Evolutionary conservation across 2,113 vertebrate genomes (phyloP).

Genomic region (Actinemys pallida): DNA sequence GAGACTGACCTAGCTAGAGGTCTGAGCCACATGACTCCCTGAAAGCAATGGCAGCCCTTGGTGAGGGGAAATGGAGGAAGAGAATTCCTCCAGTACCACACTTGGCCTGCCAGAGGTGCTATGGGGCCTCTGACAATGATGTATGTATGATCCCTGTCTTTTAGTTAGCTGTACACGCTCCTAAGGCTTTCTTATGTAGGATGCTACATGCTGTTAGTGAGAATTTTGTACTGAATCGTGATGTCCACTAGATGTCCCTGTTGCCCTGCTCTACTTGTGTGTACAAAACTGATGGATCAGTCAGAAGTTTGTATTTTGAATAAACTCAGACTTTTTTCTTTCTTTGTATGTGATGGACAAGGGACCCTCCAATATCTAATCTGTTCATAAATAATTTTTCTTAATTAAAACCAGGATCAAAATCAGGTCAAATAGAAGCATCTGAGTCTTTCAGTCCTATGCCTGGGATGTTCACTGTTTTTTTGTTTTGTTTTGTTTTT

Average conservation of each 20-base stretch:
- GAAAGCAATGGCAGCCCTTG: neutral
- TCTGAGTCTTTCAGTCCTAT: neutral
- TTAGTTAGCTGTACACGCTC: neutral
- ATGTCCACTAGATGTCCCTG: conserved; percentile 74
- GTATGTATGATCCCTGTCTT: neutral
- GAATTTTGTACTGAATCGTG: neutral
- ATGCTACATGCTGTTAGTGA: neutral
- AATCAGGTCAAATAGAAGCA: neutral
- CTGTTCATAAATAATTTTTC: neutral
- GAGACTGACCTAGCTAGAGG: neutral
- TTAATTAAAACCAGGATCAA: conserved; percentile 19
- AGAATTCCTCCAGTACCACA: neutral
- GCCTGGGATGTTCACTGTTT: neutral
- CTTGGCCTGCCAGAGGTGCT: neutral
- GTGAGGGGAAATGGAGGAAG: neutral
- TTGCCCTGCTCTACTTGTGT: conserved; percentile 12
- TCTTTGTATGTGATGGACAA: neutral
- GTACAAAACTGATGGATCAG: fast-evolving
- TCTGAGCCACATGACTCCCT: neutral
- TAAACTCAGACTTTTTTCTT: fast-evolving
- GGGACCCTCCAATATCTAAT: neutral
- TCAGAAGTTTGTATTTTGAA: neutral
- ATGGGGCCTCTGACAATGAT: neutral
- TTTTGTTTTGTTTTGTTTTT: too few species aligned
- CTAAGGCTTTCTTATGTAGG: neutral